phyloP scores from a whole-genome alignment of 2,113 vertebrate genomes.

The Crypturellus undulatus region DNA sequence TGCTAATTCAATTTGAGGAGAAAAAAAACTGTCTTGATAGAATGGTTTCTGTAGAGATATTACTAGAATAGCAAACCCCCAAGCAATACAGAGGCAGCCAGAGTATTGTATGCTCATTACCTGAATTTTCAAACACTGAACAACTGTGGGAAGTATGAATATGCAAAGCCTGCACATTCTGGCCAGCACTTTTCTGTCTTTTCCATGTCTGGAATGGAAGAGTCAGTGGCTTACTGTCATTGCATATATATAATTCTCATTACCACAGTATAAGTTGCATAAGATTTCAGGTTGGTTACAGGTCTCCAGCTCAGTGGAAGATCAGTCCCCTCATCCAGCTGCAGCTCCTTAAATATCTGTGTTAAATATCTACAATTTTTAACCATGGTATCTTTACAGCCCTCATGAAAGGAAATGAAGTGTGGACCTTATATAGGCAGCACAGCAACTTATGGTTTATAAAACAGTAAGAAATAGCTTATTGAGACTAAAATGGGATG shows the following conservation, averaged over 20 bases:
- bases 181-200: not conserved
- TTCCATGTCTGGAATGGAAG: constrained; percentile 23
- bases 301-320: constrained; percentile 3
- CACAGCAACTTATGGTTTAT: not conserved
- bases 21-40: constrained; percentile 47
- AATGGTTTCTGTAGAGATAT: constrained; percentile 63
- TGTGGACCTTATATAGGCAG: not conserved
- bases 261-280: not conserved
- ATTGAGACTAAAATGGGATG: not conserved
- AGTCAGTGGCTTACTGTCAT: not conserved
- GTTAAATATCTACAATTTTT: not conserved
- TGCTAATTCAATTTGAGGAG: constrained; percentile 67
- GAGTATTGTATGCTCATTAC: constrained; percentile 72
- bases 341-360: not conserved
- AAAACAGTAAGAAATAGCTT: not conserved
- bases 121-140: constrained; percentile 71
- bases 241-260: not conserved
- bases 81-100: constrained; percentile 70
- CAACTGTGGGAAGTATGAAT: constrained; percentile 71
- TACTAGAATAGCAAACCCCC: constrained; percentile 69
- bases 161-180: constrained; percentile 69
- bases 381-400: not conserved
- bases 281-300: constrained; percentile 17
- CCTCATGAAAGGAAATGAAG: not conserved
- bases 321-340: not conserved